Base-by-base conservation (phyloP, 2,888 invertebrate species). In the Pammene fasciana region DNA sequence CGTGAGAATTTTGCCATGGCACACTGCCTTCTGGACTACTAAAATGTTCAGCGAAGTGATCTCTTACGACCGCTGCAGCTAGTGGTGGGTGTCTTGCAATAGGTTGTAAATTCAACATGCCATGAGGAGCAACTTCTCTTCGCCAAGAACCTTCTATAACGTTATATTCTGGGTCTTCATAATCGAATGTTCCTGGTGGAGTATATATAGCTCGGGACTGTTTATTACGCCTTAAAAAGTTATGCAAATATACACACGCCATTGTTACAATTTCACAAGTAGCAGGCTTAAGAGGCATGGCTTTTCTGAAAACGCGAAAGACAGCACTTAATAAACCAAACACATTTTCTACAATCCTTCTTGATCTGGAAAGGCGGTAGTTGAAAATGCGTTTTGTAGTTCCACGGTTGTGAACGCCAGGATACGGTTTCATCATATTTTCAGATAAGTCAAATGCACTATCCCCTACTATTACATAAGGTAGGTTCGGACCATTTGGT, bases 391-490 rank as follows among this genome's bases (percentile, higher is more conserved):
- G 67, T 67, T 73, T 72, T 41, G 5, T 36, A 13, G 52, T 74
- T 14, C 72, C 77, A 72, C 68, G 73, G 71, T 78, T 72, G 61
- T 76, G 73, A 73, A 48, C 14, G 13, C 61, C 61, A 38, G 61
- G 61, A n/a, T 74, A 76, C 38, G 74, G 75, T 73, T 72, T 76
- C 76, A 78, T 75, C 68, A 73, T 71, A 72, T 78, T 76, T 54
- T 76, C 75, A 18, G 73, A 67, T 70, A 82, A 79, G 34, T 76
- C 76, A 56, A 79, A 78, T 38, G 77, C 76, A 68, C 76, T 76
- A 79, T 85, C 84, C 73, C 81, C 80, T 68, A 76, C 74, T 56
- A 78, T 46, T 46, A 77, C 74, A 66, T 71, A 78, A 11, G 76
- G 78, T 45, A 78, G 70, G 46, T 75, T 52, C 36, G 73, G 67